Conservation (phyloP, 2,113 vertebrate species). For the Cercocebus atys region DNA sequence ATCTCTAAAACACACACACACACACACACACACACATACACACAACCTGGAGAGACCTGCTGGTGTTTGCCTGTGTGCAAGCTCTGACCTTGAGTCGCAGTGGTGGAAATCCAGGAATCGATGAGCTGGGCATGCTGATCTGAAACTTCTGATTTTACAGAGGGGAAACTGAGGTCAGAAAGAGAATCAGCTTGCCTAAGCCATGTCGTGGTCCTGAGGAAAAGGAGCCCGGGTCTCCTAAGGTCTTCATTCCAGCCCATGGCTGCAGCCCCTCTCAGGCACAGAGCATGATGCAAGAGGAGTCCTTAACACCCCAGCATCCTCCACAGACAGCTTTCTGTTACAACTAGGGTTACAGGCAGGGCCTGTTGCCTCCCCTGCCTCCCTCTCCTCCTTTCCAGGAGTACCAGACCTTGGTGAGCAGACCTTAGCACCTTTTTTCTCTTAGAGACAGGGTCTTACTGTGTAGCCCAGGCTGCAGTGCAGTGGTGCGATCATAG, state of each 20-base stretch:
- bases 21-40: neutral
- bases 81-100: too few relatives aligned
- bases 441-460: too few relatives aligned
- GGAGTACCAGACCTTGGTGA: rapidly evolving
- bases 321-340: neutral
- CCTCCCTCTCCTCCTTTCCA: neutral
- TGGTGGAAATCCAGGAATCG: neutral
- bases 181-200: neutral
- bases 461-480: too few relatives aligned
- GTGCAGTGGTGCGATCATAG: too few relatives aligned
- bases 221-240: neutral
- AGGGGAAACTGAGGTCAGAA: neutral
- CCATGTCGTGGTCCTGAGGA: neutral
- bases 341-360: neutral
- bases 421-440: neutral
- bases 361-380: too few relatives aligned
- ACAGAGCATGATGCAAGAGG: rapidly evolving
- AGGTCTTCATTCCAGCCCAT: neutral
- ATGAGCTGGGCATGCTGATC: neutral
- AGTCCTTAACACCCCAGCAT: neutral
- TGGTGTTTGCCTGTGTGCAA: neutral
- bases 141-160: neutral
- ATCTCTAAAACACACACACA: neutral
- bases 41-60: neutral
- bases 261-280: neutral